phyloP scores from a whole-genome alignment of 2,888 invertebrate species.

The Eristalis intricaria region DNA sequence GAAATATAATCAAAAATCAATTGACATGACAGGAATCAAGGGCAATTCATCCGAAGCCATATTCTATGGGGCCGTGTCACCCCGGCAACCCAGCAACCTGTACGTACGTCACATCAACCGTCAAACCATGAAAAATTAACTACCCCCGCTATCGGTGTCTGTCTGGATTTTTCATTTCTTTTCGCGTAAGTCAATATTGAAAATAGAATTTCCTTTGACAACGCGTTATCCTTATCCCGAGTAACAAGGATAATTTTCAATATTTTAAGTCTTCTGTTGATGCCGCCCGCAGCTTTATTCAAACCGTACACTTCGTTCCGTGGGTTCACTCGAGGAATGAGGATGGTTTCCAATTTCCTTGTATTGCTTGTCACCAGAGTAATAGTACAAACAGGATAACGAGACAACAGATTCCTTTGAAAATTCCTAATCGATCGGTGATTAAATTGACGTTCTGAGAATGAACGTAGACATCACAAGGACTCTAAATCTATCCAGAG shows the following conservation, averaged over 20 bases:
- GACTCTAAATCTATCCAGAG: neutral
- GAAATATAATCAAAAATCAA: constrained; percentile 66
- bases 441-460: constrained; percentile 51
- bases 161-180: constrained; percentile 65
- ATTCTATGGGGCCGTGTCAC: constrained; percentile 40
- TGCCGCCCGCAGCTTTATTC: constrained; percentile 69
- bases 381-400: constrained; percentile 51
- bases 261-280: constrained; percentile 71
- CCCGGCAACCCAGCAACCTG: constrained; percentile 51
- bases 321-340: neutral
- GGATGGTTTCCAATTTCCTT: constrained; percentile 61
- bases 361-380: constrained; percentile 48
- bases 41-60: constrained; percentile 57
- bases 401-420: constrained; percentile 60
- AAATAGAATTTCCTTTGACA: constrained; percentile 71
- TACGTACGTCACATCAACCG: constrained; percentile 39
- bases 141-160: constrained; percentile 51
- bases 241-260: constrained; percentile 66
- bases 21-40: constrained; percentile 62
- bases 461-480: constrained; percentile 25
- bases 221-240: constrained; percentile 68
- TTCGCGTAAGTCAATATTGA: constrained; percentile 70
- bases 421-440: constrained; percentile 65
- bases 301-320: constrained; percentile 15
- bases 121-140: constrained; percentile 70